Evolutionary conservation across 2,888 invertebrate genomes (phyloP).

Genomic region (Urechis unicinctus): DNA sequence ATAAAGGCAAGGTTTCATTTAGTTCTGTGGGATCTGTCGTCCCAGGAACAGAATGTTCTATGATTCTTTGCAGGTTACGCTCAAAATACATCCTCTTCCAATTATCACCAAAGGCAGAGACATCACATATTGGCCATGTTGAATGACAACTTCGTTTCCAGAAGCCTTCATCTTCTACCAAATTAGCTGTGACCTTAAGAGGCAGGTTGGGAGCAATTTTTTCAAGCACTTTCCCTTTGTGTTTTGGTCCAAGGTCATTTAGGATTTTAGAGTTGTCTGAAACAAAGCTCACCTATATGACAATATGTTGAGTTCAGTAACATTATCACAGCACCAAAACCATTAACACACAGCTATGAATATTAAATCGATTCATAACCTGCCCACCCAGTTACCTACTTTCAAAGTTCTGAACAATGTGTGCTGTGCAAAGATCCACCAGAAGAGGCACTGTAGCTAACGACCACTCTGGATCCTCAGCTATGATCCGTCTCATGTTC

Average conservation of each 20-base stretch:
- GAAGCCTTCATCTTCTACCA: conserved; percentile 49
- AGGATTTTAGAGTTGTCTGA: conserved; percentile 45
- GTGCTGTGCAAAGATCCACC: conserved; percentile 40
- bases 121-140: conserved; percentile 48
- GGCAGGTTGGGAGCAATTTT: conserved; percentile 44
- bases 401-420: conserved; percentile 47
- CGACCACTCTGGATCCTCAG: conserved; percentile 51
- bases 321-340: background rate
- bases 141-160: conserved; percentile 49
- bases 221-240: conserved; percentile 43
- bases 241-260: conserved; percentile 38
- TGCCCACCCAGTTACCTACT: conserved; percentile 28
- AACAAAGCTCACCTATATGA: conserved; percentile 7
- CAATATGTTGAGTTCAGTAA: background rate
- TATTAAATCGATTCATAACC: too few species aligned
- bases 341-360: background rate
- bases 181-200: conserved; percentile 47
- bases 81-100: conserved; percentile 52
- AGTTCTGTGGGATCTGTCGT: conserved; percentile 39
- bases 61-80: conserved; percentile 43
- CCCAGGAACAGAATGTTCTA: conserved; percentile 49
- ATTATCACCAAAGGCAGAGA: conserved; percentile 38
- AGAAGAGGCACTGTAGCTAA: conserved; percentile 48
- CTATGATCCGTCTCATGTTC: conserved; percentile 44
- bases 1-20: conserved; percentile 38